Evolutionary conservation across 2,113 vertebrate species (phyloP).

Genomic region (Hepsetus odoe): DNA sequence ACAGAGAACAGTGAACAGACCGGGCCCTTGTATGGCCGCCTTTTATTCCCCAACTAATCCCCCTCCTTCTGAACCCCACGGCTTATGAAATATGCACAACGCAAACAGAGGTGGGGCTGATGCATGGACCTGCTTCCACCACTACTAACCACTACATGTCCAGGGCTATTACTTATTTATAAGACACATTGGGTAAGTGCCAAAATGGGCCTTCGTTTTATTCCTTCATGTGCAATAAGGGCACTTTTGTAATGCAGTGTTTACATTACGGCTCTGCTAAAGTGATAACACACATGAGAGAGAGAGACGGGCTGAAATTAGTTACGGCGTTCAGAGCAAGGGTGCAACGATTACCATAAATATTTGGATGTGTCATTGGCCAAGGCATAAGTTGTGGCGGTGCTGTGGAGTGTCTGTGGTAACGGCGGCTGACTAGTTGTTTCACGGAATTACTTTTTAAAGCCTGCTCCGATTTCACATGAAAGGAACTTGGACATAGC

Average conservation of each 20-base stretch:
- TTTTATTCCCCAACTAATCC: conserved; percentile 73
- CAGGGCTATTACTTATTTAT: conserved; percentile 82
- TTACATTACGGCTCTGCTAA: conserved; percentile 69
- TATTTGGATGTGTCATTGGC: conserved; percentile 62
- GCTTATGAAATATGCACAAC: conserved; percentile 83
- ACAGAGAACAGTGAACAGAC: conserved; percentile 81
- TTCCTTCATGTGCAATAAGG: conserved; percentile 68
- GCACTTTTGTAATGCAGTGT: conserved; percentile 77
- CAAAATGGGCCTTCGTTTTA: conserved; percentile 74
- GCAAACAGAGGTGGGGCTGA: conserved; percentile 83
- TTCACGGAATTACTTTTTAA: conserved; percentile 52
- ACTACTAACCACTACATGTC: conserved; percentile 80
- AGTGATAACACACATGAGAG: conserved; percentile 62
- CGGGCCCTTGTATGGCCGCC: conserved; percentile 71
- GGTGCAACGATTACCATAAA: conserved; percentile 59
- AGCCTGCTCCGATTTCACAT: conserved; percentile 13
- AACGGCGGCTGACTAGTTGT: conserved; percentile 58
- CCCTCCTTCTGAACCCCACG: conserved; percentile 62
- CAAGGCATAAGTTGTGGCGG: conserved; percentile 43
- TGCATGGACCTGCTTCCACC: conserved; percentile 75
- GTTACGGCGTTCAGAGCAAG: conserved; percentile 69
- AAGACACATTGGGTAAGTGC: conserved; percentile 78
- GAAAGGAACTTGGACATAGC: conserved; percentile 1
- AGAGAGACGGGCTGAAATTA: conserved; percentile 66
- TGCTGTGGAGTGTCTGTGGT: conserved; percentile 56